Evolutionary conservation across 1,140 invertebrate genomes (phyloP).

Genomic region (Drosophila erecta): DNA sequence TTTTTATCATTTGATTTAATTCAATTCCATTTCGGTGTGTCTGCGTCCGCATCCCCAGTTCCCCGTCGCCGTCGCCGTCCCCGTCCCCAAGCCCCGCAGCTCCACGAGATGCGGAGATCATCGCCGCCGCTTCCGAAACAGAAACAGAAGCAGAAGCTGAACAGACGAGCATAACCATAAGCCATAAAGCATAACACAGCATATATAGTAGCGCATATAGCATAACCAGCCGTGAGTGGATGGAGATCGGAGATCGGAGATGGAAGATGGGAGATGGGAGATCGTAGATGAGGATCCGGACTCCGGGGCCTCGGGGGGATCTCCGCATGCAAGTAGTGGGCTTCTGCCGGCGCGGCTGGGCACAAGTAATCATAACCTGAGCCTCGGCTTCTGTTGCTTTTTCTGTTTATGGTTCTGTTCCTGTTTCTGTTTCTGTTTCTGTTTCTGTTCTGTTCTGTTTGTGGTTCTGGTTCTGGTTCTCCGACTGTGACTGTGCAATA

Average conservation of each 20-base stretch:
- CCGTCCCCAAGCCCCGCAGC: not conserved
- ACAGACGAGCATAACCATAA: conserved; percentile 52
- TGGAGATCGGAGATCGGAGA: conserved; percentile 15
- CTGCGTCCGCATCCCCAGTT: conserved; percentile 25
- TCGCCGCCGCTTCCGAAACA: conserved; percentile 70
- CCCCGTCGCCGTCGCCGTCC: not conserved
- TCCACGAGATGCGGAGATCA: conserved; percentile 18
- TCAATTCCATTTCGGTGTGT: conserved; percentile 76
- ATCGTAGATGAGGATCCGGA: not conserved
- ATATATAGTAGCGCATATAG: conserved; percentile 10
- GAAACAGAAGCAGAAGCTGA: conserved; percentile 15
- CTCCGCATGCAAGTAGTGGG: conserved; percentile 16
- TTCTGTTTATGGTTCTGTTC: not conserved
- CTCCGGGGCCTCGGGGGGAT: too few species aligned
- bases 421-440: not conserved
- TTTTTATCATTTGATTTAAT: conserved; percentile 83
- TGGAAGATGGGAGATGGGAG: not conserved
- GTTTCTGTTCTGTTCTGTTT: not conserved
- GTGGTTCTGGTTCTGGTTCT: not conserved
- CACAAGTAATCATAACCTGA: conserved; percentile 32
- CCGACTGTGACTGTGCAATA: conserved; percentile 20
- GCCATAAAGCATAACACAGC: conserved; percentile 51
- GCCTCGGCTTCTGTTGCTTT: not conserved
- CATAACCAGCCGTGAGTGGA: conserved; percentile 2
- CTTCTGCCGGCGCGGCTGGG: conserved; percentile 1